Evolutionary conservation across 1,140 invertebrate species (phyloP).

Genomic region (Musca domestica): DNA sequence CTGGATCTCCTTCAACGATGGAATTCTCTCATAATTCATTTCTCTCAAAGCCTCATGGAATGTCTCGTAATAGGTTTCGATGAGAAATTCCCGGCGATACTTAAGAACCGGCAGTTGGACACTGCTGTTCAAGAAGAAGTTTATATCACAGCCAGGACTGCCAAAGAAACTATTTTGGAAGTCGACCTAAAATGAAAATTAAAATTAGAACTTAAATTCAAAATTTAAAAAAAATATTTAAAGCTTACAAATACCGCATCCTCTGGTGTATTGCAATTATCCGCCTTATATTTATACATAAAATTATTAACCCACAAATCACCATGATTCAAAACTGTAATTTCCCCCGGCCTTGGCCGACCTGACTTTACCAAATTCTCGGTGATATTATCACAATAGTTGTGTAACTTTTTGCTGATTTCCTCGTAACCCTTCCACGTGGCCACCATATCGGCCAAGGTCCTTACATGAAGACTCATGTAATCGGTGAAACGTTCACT

Average conservation of each 20-base stretch:
- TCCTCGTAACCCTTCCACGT: constrained; percentile 45
- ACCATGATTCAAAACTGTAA: constrained; percentile 56
- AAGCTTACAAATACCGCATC: constrained; percentile 48
- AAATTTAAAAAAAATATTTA: neutral
- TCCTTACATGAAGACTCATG: constrained; percentile 40
- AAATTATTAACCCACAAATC: constrained; percentile 61
- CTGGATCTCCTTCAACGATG: constrained; percentile 40
- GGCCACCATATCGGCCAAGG: constrained; percentile 38
- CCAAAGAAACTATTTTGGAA: constrained; percentile 51
- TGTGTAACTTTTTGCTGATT: constrained; percentile 39
- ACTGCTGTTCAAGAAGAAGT: constrained; percentile 51
- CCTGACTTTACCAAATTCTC: constrained; percentile 45
- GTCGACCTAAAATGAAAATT: constrained; percentile 36
- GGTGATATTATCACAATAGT: constrained; percentile 43
- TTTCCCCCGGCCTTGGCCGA: constrained; percentile 32
- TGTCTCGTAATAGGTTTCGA: constrained; percentile 42
- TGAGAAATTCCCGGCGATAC: constrained; percentile 42
- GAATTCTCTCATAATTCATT: constrained; percentile 40
- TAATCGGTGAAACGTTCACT: constrained; percentile 47
- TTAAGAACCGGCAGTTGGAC: constrained; percentile 47
- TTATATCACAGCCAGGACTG: constrained; percentile 50
- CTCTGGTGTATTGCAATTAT: constrained; percentile 37
- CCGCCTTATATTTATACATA: constrained; percentile 56
- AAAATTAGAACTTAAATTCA: neutral
- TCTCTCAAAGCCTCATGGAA: constrained; percentile 37